These are phyloP conservation scores for Magallana nippona DNA, from an alignment of 2,888 invertebrate genomes.

Conservation along the genomic window DNA sequence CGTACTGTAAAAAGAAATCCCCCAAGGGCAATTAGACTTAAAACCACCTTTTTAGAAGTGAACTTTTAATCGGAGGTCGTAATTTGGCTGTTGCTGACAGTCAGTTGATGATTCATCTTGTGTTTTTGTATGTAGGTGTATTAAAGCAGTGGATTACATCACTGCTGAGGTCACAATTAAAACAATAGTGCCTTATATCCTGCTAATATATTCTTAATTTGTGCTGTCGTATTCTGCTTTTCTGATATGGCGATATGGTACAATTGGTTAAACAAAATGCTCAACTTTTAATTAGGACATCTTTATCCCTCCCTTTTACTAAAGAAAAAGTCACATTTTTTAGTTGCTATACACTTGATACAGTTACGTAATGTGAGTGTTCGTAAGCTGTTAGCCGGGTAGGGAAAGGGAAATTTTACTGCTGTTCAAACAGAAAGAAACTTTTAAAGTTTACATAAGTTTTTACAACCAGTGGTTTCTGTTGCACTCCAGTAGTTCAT, in stretches of 20 bases:
- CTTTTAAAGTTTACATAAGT: constrained; percentile 1
- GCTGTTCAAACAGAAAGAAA: constrained; percentile 5
- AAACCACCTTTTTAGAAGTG: constrained; percentile 18
- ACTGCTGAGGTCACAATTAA: not conserved
- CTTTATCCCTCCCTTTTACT: too few relatives aligned
- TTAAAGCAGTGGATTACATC: not conserved
- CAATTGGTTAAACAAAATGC: not conserved
- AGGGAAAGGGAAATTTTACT: not conserved
- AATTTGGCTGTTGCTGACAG: not conserved
- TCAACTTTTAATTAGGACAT: too few relatives aligned
- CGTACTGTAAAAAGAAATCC: not conserved
- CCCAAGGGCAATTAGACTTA: constrained; percentile 6
- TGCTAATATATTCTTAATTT: not conserved
- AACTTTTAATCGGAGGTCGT: constrained; percentile 14
- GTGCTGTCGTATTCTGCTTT: not conserved
- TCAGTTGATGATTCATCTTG: not conserved
- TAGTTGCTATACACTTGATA: not conserved
- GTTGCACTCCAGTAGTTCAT: constrained; percentile 9
- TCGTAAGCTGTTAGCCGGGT: not conserved
- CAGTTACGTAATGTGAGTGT: not conserved
- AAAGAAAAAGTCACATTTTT: constrained; percentile 4
- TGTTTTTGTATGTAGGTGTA: constrained; percentile 22
- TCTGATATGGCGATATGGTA: not conserved
- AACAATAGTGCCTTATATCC: constrained; percentile 1
- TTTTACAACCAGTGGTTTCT: not conserved